Evolutionary conservation across 1,140 invertebrate species (phyloP).

Genomic region (Chlorops oryzae): DNA sequence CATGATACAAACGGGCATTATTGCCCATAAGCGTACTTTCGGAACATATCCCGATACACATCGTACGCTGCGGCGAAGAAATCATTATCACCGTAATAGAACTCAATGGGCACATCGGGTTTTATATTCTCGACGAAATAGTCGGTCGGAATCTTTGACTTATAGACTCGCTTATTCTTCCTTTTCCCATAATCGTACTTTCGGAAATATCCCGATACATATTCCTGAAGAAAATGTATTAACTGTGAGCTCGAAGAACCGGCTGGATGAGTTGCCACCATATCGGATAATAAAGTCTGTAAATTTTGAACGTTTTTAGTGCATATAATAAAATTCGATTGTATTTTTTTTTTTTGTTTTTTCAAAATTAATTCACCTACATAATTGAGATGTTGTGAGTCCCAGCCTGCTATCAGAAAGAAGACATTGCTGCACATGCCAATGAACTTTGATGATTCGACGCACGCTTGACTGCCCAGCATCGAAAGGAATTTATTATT

Average conservation of each 20-base stretch:
- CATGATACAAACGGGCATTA: constrained; percentile 45
- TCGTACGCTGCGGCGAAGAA: constrained; percentile 52
- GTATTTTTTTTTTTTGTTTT: too few relatives aligned
- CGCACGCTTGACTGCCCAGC: constrained; percentile 29
- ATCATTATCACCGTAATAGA: constrained; percentile 61
- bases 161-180: constrained; percentile 49
- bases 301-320: background rate
- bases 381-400: constrained; percentile 30
- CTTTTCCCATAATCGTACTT: constrained; percentile 49
- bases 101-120: constrained; percentile 48
- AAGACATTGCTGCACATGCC: constrained; percentile 29
- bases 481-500: constrained; percentile 27
- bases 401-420: constrained; percentile 27
- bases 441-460: constrained; percentile 21
- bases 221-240: constrained; percentile 50
- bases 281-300: constrained; percentile 29
- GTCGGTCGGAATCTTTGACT: constrained; percentile 47
- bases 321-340: background rate
- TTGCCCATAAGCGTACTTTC: constrained; percentile 33
- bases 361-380: too few relatives aligned
- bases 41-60: constrained; percentile 25
- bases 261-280: constrained; percentile 41
- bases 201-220: constrained; percentile 32
- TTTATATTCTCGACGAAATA: constrained; percentile 56
- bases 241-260: constrained; percentile 51